Conservation (phyloP, 2,113 vertebrate species). For the Eidolon helvum region DNA sequence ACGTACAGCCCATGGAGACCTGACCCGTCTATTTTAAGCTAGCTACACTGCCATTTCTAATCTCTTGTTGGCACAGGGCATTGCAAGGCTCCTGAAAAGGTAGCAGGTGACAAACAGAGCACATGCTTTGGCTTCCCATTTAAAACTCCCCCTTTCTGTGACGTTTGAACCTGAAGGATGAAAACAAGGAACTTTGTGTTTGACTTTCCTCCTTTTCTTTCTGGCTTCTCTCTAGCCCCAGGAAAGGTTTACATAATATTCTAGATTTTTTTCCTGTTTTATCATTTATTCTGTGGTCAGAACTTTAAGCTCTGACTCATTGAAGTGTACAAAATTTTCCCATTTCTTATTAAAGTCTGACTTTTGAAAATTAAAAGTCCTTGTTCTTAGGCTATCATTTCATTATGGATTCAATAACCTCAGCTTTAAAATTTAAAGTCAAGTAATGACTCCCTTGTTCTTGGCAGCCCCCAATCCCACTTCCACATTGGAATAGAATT, state of each 20-base stretch:
- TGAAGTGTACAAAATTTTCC: not conserved
- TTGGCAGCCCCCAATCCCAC: not conserved
- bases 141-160: not conserved
- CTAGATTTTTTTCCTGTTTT: constrained; percentile 19
- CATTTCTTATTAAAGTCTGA: constrained; percentile 38
- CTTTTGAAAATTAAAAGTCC: constrained; percentile 44
- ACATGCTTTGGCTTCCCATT: not conserved
- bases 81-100: not conserved
- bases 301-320: constrained; percentile 15
- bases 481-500: constrained; percentile 18
- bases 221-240: not conserved
- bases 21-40: not conserved
- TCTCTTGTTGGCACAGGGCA: not conserved
- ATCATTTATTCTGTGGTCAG: not conserved
- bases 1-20: not conserved
- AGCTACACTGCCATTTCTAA: not conserved
- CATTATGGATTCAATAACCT: constrained; percentile 11
- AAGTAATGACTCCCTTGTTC: not conserved
- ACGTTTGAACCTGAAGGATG: not conserved
- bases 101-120: not conserved
- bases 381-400: constrained; percentile 41
- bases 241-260: not conserved
- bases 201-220: not conserved
- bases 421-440: constrained; percentile 25
- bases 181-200: not conserved